Evolutionary conservation across 2,113 vertebrate genomes (phyloP).

Genomic region (Dolichotis patagonum): DNA sequence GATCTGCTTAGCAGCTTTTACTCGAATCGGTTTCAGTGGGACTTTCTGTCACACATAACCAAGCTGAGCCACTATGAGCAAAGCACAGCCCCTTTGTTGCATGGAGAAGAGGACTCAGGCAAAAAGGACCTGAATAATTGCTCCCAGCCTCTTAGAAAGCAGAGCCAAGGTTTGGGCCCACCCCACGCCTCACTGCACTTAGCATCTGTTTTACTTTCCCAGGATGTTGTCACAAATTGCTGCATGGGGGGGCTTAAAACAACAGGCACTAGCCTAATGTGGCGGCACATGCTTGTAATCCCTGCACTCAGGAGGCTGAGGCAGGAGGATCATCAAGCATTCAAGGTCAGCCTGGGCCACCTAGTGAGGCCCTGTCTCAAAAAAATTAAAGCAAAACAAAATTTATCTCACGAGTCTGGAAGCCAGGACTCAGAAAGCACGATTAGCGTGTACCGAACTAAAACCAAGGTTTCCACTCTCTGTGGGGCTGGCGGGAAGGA

Average conservation of each 20-base stretch:
- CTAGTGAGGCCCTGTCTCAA: neutral
- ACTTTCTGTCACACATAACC: neutral
- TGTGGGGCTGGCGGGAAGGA: fast-evolving
- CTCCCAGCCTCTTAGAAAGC: fast-evolving
- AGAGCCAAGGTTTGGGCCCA: neutral
- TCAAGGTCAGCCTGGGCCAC: neutral
- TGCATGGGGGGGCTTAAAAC: neutral
- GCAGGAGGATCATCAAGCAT: neutral
- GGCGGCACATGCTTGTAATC: neutral
- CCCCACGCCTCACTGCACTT: fast-evolving
- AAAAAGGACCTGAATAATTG: neutral
- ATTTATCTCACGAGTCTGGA: neutral
- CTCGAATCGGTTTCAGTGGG: neutral
- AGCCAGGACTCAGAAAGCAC: neutral
- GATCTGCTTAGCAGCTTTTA: neutral
- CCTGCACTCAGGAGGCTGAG: neutral
- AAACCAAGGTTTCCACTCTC: neutral
- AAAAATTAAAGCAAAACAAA: neutral
- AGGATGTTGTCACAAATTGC: neutral
- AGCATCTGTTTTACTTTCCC: neutral
- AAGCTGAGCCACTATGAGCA: neutral
- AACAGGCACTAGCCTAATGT: neutral
- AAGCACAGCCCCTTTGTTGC: fast-evolving
- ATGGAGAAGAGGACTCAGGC: neutral
- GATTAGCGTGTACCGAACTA: neutral